Percentiles rank a stretch among this genome's conserved stretches.
Evolutionary conservation across 2,113 vertebrate genomes (phyloP).

Genomic region (Malurus melanocephalus): DNA sequence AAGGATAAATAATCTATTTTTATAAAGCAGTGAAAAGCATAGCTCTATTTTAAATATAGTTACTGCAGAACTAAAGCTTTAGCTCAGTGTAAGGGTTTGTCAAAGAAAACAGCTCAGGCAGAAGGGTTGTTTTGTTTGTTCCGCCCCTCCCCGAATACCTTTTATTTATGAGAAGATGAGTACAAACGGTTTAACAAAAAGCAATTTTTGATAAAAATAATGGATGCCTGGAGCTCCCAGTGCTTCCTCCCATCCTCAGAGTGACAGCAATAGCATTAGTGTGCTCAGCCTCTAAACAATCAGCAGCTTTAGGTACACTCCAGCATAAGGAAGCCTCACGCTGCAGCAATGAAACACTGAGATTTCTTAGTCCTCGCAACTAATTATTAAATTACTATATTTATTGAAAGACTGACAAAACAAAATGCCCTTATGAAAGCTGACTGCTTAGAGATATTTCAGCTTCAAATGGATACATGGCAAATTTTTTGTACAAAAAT

Average conservation of each 20-base stretch:
- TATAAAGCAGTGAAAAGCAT: neutral
- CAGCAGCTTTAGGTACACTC: neutral
- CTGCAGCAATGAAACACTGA: neutral
- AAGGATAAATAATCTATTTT: slow-evolving; percentile 44
- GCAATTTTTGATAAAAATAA: neutral
- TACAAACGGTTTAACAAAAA: neutral
- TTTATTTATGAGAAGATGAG: neutral
- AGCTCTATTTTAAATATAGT: slow-evolving; percentile 20
- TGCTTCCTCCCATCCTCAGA: neutral
- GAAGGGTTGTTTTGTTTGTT: neutral
- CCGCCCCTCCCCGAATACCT: neutral
- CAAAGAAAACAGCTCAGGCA: neutral
- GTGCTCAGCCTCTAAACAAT: neutral
- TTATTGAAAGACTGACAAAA: neutral
- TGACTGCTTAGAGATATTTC: slow-evolving; percentile 11
- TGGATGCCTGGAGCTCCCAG: neutral
- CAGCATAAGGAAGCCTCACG: neutral
- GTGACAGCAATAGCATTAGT: neutral
- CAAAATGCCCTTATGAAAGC: neutral
- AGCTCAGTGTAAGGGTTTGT: neutral
- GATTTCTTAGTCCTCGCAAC: neutral
- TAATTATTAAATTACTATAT: slow-evolving; percentile 35
- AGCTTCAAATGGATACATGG: neutral
- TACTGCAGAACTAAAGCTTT: neutral
- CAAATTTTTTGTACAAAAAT: neutral